phyloP scores from a whole-genome alignment of 2,888 invertebrate genomes.

The Suillia variegata region DNA sequence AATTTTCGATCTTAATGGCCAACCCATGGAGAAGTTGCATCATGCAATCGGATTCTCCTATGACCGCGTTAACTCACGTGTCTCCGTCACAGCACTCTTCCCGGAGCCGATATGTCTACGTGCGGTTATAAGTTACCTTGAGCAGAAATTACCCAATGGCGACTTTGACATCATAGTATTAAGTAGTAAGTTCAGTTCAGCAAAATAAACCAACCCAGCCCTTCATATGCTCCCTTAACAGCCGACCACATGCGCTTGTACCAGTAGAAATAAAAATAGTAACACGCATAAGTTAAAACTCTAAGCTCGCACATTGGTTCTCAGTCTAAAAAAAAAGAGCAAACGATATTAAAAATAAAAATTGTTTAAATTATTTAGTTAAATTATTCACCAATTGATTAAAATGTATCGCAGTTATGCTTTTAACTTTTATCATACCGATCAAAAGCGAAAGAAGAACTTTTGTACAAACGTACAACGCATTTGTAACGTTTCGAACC shows the following conservation, averaged over 20 bases:
- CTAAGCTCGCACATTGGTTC: too few relatives aligned
- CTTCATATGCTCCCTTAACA: not conserved
- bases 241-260: not conserved
- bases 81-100: constrained; percentile 78
- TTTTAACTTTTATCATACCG: too few relatives aligned
- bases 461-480: too few relatives aligned
- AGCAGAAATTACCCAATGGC: constrained; percentile 80
- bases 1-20: constrained; percentile 67
- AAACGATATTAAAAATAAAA: too few relatives aligned
- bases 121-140: constrained; percentile 78
- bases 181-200: constrained; percentile 77
- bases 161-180: constrained; percentile 91
- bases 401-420: too few relatives aligned
- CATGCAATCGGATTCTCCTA: constrained; percentile 71
- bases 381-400: too few relatives aligned
- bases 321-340: too few relatives aligned
- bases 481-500: too few relatives aligned
- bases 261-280: not conserved
- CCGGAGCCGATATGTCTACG: constrained; percentile 81
- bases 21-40: constrained; percentile 64
- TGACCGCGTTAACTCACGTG: constrained; percentile 78
- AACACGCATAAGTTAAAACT: not conserved
- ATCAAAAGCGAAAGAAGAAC: too few relatives aligned
- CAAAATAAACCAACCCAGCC: not conserved
- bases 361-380: too few relatives aligned